Percentiles rank a stretch among this genome's conserved stretches.
These are phyloP conservation scores for Myotis pilosus DNA, from an alignment of 2,797 vertebrate species.

Conservation along the genomic window DNA sequence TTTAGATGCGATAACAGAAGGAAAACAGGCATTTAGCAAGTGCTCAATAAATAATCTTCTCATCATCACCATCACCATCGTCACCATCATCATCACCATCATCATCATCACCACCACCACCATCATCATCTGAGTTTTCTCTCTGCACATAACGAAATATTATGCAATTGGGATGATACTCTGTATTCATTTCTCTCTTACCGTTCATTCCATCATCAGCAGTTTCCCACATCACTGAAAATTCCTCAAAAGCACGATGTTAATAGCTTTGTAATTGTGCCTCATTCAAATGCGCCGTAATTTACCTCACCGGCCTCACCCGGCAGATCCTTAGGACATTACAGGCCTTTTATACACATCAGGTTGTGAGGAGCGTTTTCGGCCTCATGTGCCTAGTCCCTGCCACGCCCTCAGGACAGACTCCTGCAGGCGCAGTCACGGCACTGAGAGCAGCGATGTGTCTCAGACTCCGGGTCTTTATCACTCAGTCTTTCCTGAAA, in stretches of 20 bases:
- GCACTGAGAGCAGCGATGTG: accelerated
- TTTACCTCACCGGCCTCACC: neutral
- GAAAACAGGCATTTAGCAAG: neutral
- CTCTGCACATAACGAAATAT: neutral
- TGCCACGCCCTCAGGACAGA: neutral
- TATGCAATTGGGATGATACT: neutral
- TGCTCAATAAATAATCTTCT: neutral
- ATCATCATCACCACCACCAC: accelerated
- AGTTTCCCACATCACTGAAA: conserved; percentile 49
- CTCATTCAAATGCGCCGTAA: conserved; percentile 39
- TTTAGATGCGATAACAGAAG: neutral
- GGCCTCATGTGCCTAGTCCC: accelerated
- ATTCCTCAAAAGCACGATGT: conserved; percentile 64
- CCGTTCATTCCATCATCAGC: conserved; percentile 43
- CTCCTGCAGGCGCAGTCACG: neutral
- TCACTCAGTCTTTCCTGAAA: neutral
- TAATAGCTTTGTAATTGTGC: conserved; percentile 49
- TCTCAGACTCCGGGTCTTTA: neutral
- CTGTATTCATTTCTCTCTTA: neutral
- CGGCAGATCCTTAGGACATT: neutral
- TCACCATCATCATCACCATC: accelerated
- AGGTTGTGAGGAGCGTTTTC: accelerated
- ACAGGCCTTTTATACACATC: neutral
- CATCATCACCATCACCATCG: neutral
- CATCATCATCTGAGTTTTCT: neutral